Percentiles rank a stretch among this genome's conserved stretches.
These are phyloP conservation scores for Allolobophora icterica DNA, from an alignment of 2,888 invertebrate genomes.

Conservation along the genomic window DNA sequence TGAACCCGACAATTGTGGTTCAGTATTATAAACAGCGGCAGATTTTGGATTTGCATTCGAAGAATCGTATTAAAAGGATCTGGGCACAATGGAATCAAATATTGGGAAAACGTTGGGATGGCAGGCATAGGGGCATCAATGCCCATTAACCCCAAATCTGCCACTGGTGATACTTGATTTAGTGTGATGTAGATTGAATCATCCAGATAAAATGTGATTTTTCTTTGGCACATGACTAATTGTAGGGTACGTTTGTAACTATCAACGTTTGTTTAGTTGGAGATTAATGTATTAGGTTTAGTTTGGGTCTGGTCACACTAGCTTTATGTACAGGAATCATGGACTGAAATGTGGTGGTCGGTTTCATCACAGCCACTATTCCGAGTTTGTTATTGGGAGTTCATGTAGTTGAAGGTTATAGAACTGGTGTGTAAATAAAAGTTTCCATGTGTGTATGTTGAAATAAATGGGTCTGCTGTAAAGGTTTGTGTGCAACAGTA, in stretches of 20 bases:
- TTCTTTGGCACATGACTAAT: not conserved
- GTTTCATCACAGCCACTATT: no score
- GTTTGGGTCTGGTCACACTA: not conserved
- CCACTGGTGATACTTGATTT: not conserved
- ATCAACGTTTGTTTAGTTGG: not conserved
- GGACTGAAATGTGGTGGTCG: not conserved
- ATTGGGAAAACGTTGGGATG: not conserved
- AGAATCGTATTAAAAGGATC: no score
- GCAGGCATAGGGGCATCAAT: not conserved
- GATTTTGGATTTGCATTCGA: no score
- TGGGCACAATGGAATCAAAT: no score
- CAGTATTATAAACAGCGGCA: no score
- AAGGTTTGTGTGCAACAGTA: not conserved
- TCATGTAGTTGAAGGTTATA: not conserved
- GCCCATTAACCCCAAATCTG: conserved; percentile 9
- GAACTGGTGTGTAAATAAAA: not conserved
- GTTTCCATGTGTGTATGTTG: not conserved
- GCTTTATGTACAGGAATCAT: not conserved
- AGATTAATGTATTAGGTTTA: no score
- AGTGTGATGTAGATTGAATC: not conserved
- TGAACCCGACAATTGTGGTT: no score
- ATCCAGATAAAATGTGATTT: not conserved
- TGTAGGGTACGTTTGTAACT: no score
- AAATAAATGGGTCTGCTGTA: not conserved
- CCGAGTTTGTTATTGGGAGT: not conserved